Evolutionary conservation across 1,140 invertebrate genomes (phyloP).

Genomic region (Diploscapter pachys): DNA sequence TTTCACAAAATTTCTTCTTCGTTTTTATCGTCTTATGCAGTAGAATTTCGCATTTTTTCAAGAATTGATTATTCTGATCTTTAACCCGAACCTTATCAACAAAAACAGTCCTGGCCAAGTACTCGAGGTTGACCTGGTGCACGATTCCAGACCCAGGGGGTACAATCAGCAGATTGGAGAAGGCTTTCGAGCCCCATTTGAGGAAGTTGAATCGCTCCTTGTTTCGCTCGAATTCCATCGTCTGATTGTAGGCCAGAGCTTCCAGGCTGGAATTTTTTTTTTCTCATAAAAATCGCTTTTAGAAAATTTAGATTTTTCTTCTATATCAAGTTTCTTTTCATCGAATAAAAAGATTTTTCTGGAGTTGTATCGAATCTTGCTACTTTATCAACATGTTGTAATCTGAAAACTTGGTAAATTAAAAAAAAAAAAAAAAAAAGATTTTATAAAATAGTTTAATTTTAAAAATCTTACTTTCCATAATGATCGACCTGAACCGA

Average conservation of each 20-base stretch:
- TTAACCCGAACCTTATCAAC: constrained; percentile 61
- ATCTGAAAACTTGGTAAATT: neutral
- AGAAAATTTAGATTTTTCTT: too few species aligned
- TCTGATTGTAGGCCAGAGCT: constrained; percentile 86
- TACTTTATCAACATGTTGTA: too few species aligned
- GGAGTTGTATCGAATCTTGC: too few species aligned
- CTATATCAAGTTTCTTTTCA: too few species aligned
- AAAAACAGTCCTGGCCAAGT: constrained; percentile 84
- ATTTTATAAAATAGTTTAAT: neutral
- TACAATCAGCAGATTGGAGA: constrained; percentile 92
- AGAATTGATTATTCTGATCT: neutral
- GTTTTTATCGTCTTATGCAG: too few species aligned
- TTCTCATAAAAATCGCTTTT: too few species aligned
- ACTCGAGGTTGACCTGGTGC: constrained; percentile 82
- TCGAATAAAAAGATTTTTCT: too few species aligned
- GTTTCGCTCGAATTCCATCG: constrained; percentile 91
- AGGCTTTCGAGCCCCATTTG: constrained; percentile 94
- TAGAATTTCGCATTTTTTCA: neutral
- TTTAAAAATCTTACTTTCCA: constrained; percentile 70
- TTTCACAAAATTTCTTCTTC: too few species aligned
- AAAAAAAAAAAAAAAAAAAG: too few species aligned
- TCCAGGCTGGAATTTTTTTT: constrained; percentile 69
- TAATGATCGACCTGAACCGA: constrained; percentile 93
- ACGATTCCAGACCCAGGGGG: constrained; percentile 96
- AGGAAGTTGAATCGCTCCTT: constrained; percentile 90